phyloP scores from a whole-genome alignment of 2,888 invertebrate genomes.

The Strigamia maritima region DNA sequence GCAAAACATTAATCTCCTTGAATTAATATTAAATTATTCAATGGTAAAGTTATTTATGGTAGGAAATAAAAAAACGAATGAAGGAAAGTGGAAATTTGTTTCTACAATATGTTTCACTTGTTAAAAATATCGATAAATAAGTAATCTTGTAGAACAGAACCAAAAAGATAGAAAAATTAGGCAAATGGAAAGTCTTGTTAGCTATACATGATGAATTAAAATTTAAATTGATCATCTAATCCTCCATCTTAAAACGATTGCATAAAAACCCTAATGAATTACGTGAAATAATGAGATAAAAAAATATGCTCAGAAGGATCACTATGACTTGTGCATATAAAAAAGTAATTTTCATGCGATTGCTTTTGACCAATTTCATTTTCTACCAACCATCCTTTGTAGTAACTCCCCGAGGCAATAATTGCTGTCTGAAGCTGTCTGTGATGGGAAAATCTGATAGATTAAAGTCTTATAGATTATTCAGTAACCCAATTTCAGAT shows the following conservation, averaged over 20 bases:
- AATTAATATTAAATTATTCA: slow-evolving; percentile 34
- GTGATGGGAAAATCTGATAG: background rate
- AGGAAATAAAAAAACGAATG: background rate
- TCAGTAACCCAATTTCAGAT: too few species aligned
- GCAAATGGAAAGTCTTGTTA: background rate
- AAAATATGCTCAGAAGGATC: background rate
- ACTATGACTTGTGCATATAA: background rate
- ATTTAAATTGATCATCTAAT: slow-evolving; percentile 10
- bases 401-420: background rate
- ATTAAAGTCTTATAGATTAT: too few species aligned
- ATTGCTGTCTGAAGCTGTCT: background rate
- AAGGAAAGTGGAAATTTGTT: background rate
- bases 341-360: background rate
- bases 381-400: background rate
- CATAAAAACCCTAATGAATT: background rate
- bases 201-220: slow-evolving; percentile 6
- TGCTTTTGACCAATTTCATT: slow-evolving; percentile 21
- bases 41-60: slow-evolving; percentile 24
- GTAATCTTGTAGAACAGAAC: too few species aligned
- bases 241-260: background rate
- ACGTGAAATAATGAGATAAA: background rate
- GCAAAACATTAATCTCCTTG: slow-evolving; percentile 25
- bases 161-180: background rate
- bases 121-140: background rate
- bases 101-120: background rate